Base-by-base conservation (phyloP, 2,797 vertebrate genomes). In the Myiotriccus ornatus region DNA sequence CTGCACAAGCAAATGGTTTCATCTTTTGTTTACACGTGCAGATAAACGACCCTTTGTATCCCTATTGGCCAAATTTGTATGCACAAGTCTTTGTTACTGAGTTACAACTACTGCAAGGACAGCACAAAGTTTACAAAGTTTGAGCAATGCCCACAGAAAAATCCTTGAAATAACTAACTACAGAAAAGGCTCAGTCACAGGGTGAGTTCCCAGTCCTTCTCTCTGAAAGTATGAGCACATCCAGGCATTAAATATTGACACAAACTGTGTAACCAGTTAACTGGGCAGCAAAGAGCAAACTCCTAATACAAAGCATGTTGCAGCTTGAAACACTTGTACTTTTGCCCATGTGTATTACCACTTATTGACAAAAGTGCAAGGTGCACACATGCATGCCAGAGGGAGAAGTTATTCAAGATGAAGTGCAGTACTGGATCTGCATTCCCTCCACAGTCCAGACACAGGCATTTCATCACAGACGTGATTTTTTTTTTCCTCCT, bases 341-440 rank as follows among this genome's bases (percentile, higher is more conserved):
- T 84, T 93, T 85, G 34, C 49, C 70, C 28, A 4, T 0, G 0
- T 70, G 23, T 46, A 13, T 75, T 47, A 19, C 43, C 30, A n/a
- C 19, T 46, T 63, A 63, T 9, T 87, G 87, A 71, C 28, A n/a
- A 13, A 77, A 63, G 44, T 24, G 25, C 32, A 50, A 68, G 55
- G 46, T 81, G 50, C 28, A 49, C 39, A 35, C 0, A 0, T 64
- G 71, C 7, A 7, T 57, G n/a, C 43, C 60, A 2, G 2, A 24
- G 35, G 14, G 43, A 67, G 24, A 62, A n/a, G 30, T 75, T 80
- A 65, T 21, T 47, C 46, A 32, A 57, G 39, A 34, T 65, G 17
- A 63, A 74, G 23, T 41, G 19, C 30, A 32, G 32, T 49, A 17
- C 56, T 55, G 35, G 23, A 22, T 57, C 49, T 67, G 60, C 19